These are phyloP conservation scores for Phengaris alcon DNA, from an alignment of 2,888 invertebrate genomes.

Conservation along the genomic window DNA sequence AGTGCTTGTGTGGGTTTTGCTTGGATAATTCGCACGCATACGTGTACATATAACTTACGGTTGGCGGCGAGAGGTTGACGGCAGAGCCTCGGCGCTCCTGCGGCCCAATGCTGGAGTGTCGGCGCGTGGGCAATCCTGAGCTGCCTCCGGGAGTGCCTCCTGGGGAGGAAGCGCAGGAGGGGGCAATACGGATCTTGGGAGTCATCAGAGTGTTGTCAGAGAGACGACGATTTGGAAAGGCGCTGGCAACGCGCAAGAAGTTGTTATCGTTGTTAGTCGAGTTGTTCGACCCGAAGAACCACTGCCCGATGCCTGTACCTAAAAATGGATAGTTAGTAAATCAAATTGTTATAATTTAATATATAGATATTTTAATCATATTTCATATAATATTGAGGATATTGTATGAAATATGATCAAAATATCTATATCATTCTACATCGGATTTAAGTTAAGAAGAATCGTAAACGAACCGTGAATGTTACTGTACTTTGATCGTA, in stretches of 20 bases:
- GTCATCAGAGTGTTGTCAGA: conserved; percentile 96
- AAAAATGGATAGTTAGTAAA: conserved; percentile 24
- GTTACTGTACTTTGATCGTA: no score
- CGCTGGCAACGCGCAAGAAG: conserved; percentile 89
- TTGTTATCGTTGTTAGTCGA: conserved; percentile 84
- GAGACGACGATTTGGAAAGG: conserved; percentile 91
- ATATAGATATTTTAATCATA: no score
- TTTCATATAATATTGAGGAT: no score
- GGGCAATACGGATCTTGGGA: conserved; percentile 92
- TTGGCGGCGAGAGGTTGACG: conserved; percentile 92
- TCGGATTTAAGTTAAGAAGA: not conserved
- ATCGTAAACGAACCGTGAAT: no score
- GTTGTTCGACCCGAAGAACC: conserved; percentile 89
- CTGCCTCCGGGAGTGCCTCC: conserved; percentile 85
- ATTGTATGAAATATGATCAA: not conserved
- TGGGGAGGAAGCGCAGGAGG: conserved; percentile 92
- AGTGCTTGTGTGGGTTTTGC: conserved; percentile 22
- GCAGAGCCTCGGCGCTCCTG: conserved; percentile 92
- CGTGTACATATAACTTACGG: conserved; percentile 81
- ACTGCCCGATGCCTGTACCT: conserved; percentile 82
- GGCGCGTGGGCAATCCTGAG: conserved; percentile 88
- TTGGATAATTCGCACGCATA: not conserved
- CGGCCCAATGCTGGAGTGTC: conserved; percentile 95
- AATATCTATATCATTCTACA: not conserved
- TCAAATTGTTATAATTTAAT: not conserved